These are phyloP conservation scores for Andricus curvator DNA, from an alignment of 2,888 invertebrate species.

Conservation along the genomic window DNA sequence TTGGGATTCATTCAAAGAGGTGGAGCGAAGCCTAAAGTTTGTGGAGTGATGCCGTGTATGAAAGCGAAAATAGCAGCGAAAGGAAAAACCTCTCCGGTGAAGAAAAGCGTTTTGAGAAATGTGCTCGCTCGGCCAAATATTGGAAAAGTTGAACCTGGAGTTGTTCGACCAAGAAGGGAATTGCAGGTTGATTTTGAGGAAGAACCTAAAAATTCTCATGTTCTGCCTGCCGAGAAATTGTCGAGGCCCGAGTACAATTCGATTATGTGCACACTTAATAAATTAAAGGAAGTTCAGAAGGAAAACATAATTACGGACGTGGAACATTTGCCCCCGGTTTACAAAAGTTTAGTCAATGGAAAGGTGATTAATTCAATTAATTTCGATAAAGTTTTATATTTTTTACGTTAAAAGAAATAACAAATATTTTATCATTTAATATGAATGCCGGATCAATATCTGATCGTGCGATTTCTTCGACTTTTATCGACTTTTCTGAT, in stretches of 20 bases:
- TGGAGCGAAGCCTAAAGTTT: slow-evolving; percentile 3
- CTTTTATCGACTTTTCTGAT: no score
- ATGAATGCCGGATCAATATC: no score
- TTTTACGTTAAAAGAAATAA: no score
- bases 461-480: no score
- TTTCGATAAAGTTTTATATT: slow-evolving; percentile 3
- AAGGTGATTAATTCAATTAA: slow-evolving; percentile 63
- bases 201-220: neutral
- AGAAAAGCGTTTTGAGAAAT: slow-evolving; percentile 58
- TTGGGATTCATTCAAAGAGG: slow-evolving; percentile 15
- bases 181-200: neutral
- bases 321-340: slow-evolving; percentile 62
- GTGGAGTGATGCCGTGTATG: slow-evolving; percentile 52
- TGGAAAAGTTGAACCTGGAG: slow-evolving; percentile 58
- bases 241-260: slow-evolving; percentile 72
- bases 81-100: slow-evolving; percentile 49
- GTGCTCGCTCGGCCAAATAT: slow-evolving; percentile 51
- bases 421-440: no score
- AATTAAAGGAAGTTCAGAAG: slow-evolving; percentile 63
- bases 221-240: slow-evolving; percentile 52
- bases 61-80: slow-evolving; percentile 44
- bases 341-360: slow-evolving; percentile 63
- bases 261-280: slow-evolving; percentile 66
- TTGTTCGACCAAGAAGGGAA: slow-evolving; percentile 20
- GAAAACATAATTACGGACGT: slow-evolving; percentile 62